Percentiles rank a stretch among this genome's conserved stretches.
Evolutionary conservation across 2,888 invertebrate genomes (phyloP).

Genomic region (Ryuthela nishihirai): DNA sequence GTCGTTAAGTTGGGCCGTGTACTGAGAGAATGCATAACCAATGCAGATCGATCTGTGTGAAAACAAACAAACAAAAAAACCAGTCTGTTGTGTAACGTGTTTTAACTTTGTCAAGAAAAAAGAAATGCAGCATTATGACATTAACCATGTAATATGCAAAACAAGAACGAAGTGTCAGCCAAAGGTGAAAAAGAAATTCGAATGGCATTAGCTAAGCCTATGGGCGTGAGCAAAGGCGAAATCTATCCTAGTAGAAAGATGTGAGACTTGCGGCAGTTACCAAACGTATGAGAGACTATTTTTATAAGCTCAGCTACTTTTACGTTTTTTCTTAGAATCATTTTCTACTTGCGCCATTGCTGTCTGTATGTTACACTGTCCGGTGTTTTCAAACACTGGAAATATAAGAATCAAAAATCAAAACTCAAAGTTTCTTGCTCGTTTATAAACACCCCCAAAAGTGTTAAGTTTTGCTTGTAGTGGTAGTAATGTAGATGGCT

Average conservation of each 20-base stretch:
- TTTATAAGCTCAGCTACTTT: slow-evolving; percentile 39
- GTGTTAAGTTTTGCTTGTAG: slow-evolving; percentile 35
- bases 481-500: slow-evolving; percentile 16
- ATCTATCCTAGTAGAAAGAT: slow-evolving; percentile 38
- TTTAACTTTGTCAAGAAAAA: too few relatives aligned
- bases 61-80: too few relatives aligned
- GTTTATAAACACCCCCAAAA: slow-evolving; percentile 35
- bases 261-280: slow-evolving; percentile 32
- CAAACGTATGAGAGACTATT: slow-evolving; percentile 38
- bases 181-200: too few relatives aligned
- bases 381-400: slow-evolving; percentile 25
- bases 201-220: too few relatives aligned
- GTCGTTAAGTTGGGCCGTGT: too few relatives aligned
- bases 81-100: too few relatives aligned
- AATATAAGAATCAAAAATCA: slow-evolving; percentile 37
- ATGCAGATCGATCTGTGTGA: too few relatives aligned
- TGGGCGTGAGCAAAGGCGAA: too few relatives aligned
- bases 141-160: too few relatives aligned
- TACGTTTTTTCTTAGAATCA: slow-evolving; percentile 38
- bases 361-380: slow-evolving; percentile 30
- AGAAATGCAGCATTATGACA: too few relatives aligned
- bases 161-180: too few relatives aligned
- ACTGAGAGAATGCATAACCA: too few relatives aligned
- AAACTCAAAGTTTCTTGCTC: slow-evolving; percentile 39
- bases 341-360: slow-evolving; percentile 35